phyloP scores from a whole-genome alignment of 1,140 invertebrate species.

The Luehdorfia chinensis region DNA sequence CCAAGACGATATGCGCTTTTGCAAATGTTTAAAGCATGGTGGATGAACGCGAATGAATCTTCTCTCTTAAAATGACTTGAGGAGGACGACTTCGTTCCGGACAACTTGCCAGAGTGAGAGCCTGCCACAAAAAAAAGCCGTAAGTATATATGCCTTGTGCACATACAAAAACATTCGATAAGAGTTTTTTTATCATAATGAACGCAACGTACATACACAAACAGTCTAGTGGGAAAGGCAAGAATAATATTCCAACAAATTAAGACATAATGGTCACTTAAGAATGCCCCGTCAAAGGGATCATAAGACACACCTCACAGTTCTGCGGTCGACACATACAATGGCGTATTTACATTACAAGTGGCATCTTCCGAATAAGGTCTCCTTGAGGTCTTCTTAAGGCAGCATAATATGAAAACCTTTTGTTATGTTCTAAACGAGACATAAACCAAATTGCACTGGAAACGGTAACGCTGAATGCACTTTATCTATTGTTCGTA shows the following conservation, averaged over 20 bases:
- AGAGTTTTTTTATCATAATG: no score
- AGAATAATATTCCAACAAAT: constrained; percentile 17
- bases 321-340: constrained; percentile 33
- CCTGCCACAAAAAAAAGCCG: no score
- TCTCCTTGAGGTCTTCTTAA: constrained; percentile 48
- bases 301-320: constrained; percentile 29
- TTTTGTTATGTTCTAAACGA: constrained; percentile 48
- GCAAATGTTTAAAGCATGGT: no score
- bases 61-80: no score
- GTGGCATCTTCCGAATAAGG: constrained; percentile 67
- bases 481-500: no score
- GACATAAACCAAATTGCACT: constrained; percentile 17
- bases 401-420: constrained; percentile 59
- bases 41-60: no score
- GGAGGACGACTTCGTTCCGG: no score
- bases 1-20: no score
- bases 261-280: constrained; percentile 18
- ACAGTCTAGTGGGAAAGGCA: neutral
- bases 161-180: no score
- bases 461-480: constrained; percentile 23
- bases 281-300: constrained; percentile 11
- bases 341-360: constrained; percentile 66
- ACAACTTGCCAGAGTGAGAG: no score
- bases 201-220: no score
- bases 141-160: no score